A percentile compares a stretch with the other conserved stretches of the same genome.
These are phyloP conservation scores for Tachina fera DNA, from an alignment of 2,888 invertebrate species.

Conservation along the genomic window DNA sequence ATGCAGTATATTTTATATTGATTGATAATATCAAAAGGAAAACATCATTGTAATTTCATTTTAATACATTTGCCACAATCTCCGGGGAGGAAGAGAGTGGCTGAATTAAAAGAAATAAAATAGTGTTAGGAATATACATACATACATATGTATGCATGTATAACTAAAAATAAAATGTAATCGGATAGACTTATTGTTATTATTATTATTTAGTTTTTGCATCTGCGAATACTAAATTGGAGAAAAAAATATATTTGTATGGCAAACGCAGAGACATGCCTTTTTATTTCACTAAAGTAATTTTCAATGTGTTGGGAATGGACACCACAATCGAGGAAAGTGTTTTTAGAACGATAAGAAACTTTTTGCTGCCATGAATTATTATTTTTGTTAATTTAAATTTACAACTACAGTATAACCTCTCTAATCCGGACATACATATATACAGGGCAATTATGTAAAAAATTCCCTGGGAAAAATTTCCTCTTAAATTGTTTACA, in stretches of 20 bases:
- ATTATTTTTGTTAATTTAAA: neutral
- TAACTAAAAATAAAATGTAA: slow-evolving; percentile 31
- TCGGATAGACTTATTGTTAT: slow-evolving; percentile 6
- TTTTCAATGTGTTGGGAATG: neutral
- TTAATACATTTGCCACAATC: slow-evolving; percentile 19
- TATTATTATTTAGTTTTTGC: neutral
- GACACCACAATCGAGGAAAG: neutral
- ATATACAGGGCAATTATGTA: too few relatives aligned
- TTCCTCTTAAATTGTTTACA: too few relatives aligned
- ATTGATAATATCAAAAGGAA: slow-evolving; percentile 14
- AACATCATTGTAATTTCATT: slow-evolving; percentile 23
- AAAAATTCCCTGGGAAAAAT: too few relatives aligned
- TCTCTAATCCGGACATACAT: too few relatives aligned
- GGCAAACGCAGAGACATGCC: neutral
- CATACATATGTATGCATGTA: too few relatives aligned
- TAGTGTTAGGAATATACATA: slow-evolving; percentile 16
- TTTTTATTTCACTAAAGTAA: neutral
- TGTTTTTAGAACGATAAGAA: neutral
- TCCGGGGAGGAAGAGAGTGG: slow-evolving; percentile 5
- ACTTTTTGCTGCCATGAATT: neutral
- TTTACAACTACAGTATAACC: too few relatives aligned
- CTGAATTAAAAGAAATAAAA: neutral
- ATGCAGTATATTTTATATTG: slow-evolving; percentile 1
- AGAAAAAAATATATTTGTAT: neutral
- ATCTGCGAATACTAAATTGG: slow-evolving; percentile 6